These are phyloP conservation scores for Herminia tarsipennalis DNA, from an alignment of 2,888 invertebrate species.

Conservation along the genomic window DNA sequence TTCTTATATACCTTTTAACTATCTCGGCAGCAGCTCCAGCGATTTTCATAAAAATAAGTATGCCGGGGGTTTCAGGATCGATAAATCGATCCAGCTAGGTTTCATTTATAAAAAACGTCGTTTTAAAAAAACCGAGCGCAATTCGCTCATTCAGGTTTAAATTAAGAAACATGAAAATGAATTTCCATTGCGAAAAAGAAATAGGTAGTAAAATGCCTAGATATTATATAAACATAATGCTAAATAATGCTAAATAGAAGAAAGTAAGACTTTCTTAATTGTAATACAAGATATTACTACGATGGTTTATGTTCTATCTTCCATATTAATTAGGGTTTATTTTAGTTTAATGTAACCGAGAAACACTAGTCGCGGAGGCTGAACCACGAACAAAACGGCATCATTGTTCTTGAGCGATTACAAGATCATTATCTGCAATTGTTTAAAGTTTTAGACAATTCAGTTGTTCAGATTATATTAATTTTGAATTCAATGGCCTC, in stretches of 20 bases:
- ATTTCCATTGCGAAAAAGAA: too few species aligned
- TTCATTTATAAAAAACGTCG: too few species aligned
- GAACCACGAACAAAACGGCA: not conserved
- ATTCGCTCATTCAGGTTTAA: too few species aligned
- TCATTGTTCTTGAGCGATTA: constrained; percentile 1
- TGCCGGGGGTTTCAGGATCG: too few species aligned
- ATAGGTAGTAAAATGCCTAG: too few species aligned
- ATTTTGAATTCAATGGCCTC: not conserved
- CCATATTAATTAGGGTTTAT: not conserved
- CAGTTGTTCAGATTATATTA: not conserved
- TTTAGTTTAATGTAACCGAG: not conserved
- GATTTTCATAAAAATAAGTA: too few species aligned
- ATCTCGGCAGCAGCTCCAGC: too few species aligned
- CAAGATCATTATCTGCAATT: constrained; percentile 4
- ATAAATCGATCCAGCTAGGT: too few species aligned
- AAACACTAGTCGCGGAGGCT: not conserved
- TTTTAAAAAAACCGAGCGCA: too few species aligned
- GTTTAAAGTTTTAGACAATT: not conserved
- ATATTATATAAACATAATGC: not conserved
- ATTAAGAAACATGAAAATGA: too few species aligned
- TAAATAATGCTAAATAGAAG: not conserved
- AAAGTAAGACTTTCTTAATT: constrained; percentile 1
- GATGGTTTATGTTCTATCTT: not conserved
- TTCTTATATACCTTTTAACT: too few species aligned
- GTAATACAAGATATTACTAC: not conserved